Base-by-base conservation (phyloP, 1,140 invertebrate genomes). In the Sycobia sp. region DNA sequence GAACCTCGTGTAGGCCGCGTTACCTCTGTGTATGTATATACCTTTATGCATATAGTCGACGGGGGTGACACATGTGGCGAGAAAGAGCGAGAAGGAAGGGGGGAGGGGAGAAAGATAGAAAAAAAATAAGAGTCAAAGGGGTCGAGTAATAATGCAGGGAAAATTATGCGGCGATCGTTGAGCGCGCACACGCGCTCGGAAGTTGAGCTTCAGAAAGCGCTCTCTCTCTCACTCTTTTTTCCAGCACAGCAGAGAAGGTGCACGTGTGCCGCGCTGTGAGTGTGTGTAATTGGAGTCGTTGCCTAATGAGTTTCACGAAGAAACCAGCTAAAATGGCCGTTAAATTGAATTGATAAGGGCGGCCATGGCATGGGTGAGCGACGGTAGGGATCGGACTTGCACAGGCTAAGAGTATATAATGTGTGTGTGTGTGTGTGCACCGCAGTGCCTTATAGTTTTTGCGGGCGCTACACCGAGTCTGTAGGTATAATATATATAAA, bases 1-100 rank as follows among this genome's bases (percentile, higher is more conserved):
- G 71, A 74, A 75, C 59, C 71, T 70, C 59, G 55, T 59, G 44
- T 55, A 4, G 7, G 23, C 25, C 47, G 47, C 14, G 25, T 11
- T 32, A 4, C 5, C 5, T 32, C 29, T 32, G n/a, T 18, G 53
- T 20, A 18, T 18, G 23, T n/a, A n/a, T n/a, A n/a, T n/a, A n/a
- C n/a, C n/a, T n/a, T n/a, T n/a, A n/a, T n/a, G 53, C 32, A 16
- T 8, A 34, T 0, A 41, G 25, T 5, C 14, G 55, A 39, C 39
- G 41, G 49, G 49, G 46, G 64, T 32, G 23, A 4, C 23, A 36
- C 43, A 18, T 27, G 54, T 51, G 39, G 47, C 9, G 36, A 36
- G 34, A 49, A 38, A 44, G 25, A 66, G 50, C 50, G 62, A 39
- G 49, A 61, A 58, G n/a, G 5, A 4, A 32, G 29, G 5, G 5